Conservation (phyloP, 2,113 vertebrate species). For the Tichodroma muraria region DNA sequence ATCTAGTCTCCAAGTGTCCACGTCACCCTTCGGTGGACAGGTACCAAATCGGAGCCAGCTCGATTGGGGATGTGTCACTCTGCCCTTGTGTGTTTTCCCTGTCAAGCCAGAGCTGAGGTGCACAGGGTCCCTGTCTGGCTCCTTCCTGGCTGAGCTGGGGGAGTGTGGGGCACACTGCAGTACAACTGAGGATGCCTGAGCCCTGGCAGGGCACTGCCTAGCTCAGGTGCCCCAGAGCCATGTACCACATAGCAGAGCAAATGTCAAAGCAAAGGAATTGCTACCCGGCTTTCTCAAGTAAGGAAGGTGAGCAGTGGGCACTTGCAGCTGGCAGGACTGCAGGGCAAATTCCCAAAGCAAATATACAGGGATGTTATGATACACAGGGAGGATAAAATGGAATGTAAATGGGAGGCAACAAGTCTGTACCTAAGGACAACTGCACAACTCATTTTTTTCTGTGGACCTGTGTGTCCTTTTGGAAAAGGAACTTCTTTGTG, state of each 20-base stretch:
- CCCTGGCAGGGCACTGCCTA: not conserved
- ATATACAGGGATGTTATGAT: not conserved
- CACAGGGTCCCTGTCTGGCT: accelerated
- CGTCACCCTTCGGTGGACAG: not conserved
- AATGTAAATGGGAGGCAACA: not conserved
- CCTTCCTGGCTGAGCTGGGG: not conserved
- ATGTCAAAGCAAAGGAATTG: not conserved
- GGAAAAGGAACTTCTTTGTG: not conserved
- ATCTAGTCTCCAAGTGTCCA: not conserved
- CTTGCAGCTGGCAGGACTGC: not conserved
- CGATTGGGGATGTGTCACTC: not conserved
- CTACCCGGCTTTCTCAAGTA: accelerated
- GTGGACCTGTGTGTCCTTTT: accelerated
- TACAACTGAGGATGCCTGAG: not conserved
- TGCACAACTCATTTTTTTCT: not conserved
- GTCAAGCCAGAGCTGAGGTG: not conserved
- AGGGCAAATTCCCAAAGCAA: not conserved
- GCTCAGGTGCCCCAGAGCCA: accelerated
- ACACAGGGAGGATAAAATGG: not conserved
- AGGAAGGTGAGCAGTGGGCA: not conserved
- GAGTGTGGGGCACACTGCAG: accelerated
- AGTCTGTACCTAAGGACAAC: not conserved
- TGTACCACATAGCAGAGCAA: not conserved
- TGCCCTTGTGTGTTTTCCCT: not conserved
- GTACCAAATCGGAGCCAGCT: not conserved